Percentiles rank a stretch among this genome's conserved stretches.
phyloP scores from a whole-genome alignment of 2,888 invertebrate species.

The Scotopteryx bipunctaria region DNA sequence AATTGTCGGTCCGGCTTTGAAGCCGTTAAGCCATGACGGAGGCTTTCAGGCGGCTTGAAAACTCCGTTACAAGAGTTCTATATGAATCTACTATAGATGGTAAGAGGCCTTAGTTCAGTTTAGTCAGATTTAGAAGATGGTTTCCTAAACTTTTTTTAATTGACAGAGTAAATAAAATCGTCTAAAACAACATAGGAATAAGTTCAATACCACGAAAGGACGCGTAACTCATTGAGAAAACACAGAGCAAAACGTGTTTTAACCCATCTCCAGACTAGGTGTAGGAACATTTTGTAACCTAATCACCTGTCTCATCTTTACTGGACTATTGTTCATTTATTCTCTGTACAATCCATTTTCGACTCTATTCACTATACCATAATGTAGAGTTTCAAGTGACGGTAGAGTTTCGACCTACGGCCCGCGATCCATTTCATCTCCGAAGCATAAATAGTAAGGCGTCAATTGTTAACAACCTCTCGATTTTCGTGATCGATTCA shows the following conservation, averaged over 20 bases:
- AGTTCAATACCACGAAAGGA: slow-evolving; percentile 5
- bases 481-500: slow-evolving; percentile 78
- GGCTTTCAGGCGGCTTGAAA: too few species aligned
- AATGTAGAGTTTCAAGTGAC: slow-evolving; percentile 40
- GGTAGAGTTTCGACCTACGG: slow-evolving; percentile 65
- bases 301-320: slow-evolving; percentile 73
- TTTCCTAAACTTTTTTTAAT: too few species aligned
- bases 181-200: slow-evolving; percentile 8
- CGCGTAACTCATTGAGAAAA: slow-evolving; percentile 18
- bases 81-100: too few species aligned
- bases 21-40: too few species aligned
- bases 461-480: slow-evolving; percentile 81
- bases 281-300: slow-evolving; percentile 55
- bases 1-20: too few species aligned
- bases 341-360: slow-evolving; percentile 42
- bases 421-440: slow-evolving; percentile 79
- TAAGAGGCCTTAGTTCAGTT: too few species aligned
- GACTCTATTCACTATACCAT: slow-evolving; percentile 38
- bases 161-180: not conserved
- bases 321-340: slow-evolving; percentile 60
- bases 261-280: slow-evolving; percentile 41
- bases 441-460: slow-evolving; percentile 77
- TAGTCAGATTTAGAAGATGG: too few species aligned
- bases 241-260: slow-evolving; percentile 19
- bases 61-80: too few species aligned